phyloP scores from a whole-genome alignment of 2,797 vertebrate genomes.

The Pangasius krempfi region DNA sequence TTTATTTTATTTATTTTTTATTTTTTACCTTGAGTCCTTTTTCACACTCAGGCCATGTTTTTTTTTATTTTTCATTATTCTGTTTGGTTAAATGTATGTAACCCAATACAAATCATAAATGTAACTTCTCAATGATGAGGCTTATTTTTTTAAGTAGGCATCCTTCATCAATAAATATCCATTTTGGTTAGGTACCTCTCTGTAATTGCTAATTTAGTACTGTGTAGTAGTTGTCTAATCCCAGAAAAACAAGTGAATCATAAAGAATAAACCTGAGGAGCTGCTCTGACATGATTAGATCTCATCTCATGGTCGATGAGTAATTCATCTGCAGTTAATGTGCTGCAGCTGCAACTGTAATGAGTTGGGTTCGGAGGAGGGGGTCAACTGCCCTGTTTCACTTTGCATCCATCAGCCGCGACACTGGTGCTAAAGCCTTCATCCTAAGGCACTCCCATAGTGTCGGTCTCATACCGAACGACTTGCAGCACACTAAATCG shows the following conservation, averaged over 20 bases:
- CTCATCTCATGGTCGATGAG: slow-evolving; percentile 71
- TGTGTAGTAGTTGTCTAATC: slow-evolving; percentile 28
- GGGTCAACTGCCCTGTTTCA: slow-evolving; percentile 37
- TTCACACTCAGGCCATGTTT: too few species aligned
- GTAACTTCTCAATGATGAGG: background rate
- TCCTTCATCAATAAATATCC: slow-evolving; percentile 13
- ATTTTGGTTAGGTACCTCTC: slow-evolving; percentile 1
- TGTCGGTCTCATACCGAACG: background rate
- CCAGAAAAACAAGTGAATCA: slow-evolving; percentile 25
- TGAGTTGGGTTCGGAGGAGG: slow-evolving; percentile 48
- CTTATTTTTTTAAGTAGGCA: slow-evolving; percentile 11
- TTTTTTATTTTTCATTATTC: background rate
- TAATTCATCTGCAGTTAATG: slow-evolving; percentile 77
- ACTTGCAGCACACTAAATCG: slow-evolving; percentile 8
- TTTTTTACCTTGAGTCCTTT: background rate
- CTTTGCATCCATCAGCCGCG: slow-evolving; percentile 52
- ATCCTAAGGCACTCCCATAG: slow-evolving; percentile 7
- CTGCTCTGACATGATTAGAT: slow-evolving; percentile 70
- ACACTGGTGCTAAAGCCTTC: slow-evolving; percentile 27
- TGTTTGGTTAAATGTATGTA: background rate
- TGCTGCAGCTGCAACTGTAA: slow-evolving; percentile 74
- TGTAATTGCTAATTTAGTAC: slow-evolving; percentile 21
- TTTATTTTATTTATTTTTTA: background rate
- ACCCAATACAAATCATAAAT: background rate
- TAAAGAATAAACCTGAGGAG: slow-evolving; percentile 66